A percentile compares a stretch with the other conserved stretches of the same genome.
Evolutionary conservation across 1,140 invertebrate genomes (phyloP).

Genomic region (Anastrepha ludens): DNA sequence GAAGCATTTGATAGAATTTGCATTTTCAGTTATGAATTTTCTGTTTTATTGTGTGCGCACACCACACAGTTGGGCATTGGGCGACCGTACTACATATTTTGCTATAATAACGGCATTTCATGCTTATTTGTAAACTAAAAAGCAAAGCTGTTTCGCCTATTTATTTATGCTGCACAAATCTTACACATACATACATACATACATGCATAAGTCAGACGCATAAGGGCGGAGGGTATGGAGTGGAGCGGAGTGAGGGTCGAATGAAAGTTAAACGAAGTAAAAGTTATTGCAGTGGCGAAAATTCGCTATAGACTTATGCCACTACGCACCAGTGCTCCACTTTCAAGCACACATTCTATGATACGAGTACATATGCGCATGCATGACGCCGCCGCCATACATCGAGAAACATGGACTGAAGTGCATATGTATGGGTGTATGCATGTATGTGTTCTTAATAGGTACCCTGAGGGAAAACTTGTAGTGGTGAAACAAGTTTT

Average conservation of each 20-base stretch:
- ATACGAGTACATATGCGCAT: no score
- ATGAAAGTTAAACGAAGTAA: slow-evolving; percentile 27
- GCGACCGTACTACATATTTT: neutral
- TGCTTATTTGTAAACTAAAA: slow-evolving; percentile 32
- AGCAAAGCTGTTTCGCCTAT: neutral
- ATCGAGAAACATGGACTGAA: no score
- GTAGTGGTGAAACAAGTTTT: no score
- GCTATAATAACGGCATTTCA: slow-evolving; percentile 19
- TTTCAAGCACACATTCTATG: no score
- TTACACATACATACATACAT: no score
- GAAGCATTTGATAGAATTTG: slow-evolving; percentile 32
- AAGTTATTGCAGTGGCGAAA: slow-evolving; percentile 27
- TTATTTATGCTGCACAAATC: neutral
- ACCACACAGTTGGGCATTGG: slow-evolving; percentile 8
- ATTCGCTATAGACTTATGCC: neutral
- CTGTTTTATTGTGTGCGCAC: neutral
- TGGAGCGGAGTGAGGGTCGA: neutral
- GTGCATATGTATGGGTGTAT: no score
- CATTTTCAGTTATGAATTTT: slow-evolving; percentile 42
- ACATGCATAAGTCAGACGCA: no score
- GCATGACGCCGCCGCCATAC: no score
- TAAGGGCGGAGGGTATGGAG: neutral
- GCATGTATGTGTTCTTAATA: no score
- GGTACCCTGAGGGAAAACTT: no score
- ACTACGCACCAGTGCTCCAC: neutral